A percentile compares a stretch with the other conserved stretches of the same genome.
Conservation (phyloP, 2,113 vertebrate species). For the Cyphomyrus plagiostoma region DNA sequence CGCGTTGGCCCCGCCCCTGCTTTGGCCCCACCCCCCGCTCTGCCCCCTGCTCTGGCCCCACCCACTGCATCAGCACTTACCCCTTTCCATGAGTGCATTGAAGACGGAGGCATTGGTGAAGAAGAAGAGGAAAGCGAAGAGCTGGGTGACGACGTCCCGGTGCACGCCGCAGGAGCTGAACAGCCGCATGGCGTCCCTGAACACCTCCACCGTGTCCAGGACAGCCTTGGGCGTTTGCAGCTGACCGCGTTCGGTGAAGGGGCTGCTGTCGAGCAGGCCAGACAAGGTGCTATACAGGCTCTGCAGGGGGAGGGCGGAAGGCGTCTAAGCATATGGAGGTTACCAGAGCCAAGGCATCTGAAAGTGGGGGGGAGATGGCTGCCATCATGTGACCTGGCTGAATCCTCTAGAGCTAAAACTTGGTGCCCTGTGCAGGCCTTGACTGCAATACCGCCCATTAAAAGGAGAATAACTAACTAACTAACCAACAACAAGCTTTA, state of each 20-base stretch:
- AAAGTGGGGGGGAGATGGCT: not conserved
- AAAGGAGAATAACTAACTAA: not conserved
- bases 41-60: not conserved
- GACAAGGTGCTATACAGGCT: slow-evolving; percentile 61
- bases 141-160: slow-evolving; percentile 58
- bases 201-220: slow-evolving; percentile 50
- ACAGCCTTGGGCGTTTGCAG: slow-evolving; percentile 54
- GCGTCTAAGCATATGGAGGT: not conserved
- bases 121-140: slow-evolving; percentile 68
- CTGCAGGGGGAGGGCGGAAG: slow-evolving; percentile 35
- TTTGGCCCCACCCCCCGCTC: not conserved
- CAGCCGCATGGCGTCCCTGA: slow-evolving; percentile 58
- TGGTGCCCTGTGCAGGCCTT: not conserved
- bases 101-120: slow-evolving; percentile 71
- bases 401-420: not conserved
- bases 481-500: not conserved
- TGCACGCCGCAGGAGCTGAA: slow-evolving; percentile 61
- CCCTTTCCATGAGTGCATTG: slow-evolving; percentile 71
- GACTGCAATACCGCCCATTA: not conserved
- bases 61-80: slow-evolving; percentile 34
- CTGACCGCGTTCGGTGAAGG: slow-evolving; percentile 58
- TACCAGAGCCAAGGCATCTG: not conserved
- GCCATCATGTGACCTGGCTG: not conserved
- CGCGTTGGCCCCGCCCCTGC: too few species aligned
- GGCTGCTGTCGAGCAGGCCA: slow-evolving; percentile 64